These are phyloP conservation scores for Chiridota heheva DNA, from an alignment of 35 echinoderm and acorn worm genomes.

Conservation along the genomic window DNA sequence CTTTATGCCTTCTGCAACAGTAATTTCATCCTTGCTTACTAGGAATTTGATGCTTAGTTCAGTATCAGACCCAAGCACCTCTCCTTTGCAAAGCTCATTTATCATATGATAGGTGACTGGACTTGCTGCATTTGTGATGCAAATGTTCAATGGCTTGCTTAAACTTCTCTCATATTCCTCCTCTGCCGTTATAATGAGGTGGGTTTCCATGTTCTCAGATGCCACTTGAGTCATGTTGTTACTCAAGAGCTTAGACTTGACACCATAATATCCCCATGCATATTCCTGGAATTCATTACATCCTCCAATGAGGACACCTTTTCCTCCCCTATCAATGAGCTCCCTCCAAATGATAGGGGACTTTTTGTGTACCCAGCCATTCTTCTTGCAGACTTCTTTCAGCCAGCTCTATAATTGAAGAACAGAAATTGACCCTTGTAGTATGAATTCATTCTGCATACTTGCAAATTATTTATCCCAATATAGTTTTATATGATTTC, in stretches of 20 bases:
- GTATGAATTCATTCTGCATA: background rate
- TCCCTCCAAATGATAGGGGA: slow-evolving; percentile 96
- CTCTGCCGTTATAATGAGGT: slow-evolving; percentile 55
- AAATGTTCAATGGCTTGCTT: slow-evolving; percentile 86
- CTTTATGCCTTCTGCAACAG: slow-evolving; percentile 53
- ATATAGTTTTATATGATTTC: background rate
- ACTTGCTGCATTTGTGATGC: slow-evolving; percentile 86
- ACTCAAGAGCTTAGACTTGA: slow-evolving; percentile 73
- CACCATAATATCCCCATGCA: slow-evolving; percentile 86
- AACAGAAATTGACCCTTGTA: background rate
- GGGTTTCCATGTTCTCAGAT: slow-evolving; percentile 83
- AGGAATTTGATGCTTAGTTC: slow-evolving; percentile 78
- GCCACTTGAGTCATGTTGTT: slow-evolving; percentile 82
- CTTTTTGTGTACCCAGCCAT: slow-evolving; percentile 74
- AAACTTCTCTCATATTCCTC: slow-evolving; percentile 67
- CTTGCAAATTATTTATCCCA: background rate
- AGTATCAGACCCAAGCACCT: slow-evolving; percentile 59
- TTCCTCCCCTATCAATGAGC: slow-evolving; percentile 78
- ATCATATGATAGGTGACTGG: slow-evolving; percentile 77
- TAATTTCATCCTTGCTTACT: slow-evolving; percentile 37
- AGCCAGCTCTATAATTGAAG: slow-evolving; percentile 74
- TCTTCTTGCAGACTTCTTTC: slow-evolving; percentile 53
- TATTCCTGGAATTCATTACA: slow-evolving; percentile 98
- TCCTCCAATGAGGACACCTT: slow-evolving; percentile 87
- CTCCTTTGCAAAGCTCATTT: slow-evolving; percentile 72